Evolutionary conservation across 2,113 vertebrate species (phyloP).

Genomic region (Barnardius zonarius): DNA sequence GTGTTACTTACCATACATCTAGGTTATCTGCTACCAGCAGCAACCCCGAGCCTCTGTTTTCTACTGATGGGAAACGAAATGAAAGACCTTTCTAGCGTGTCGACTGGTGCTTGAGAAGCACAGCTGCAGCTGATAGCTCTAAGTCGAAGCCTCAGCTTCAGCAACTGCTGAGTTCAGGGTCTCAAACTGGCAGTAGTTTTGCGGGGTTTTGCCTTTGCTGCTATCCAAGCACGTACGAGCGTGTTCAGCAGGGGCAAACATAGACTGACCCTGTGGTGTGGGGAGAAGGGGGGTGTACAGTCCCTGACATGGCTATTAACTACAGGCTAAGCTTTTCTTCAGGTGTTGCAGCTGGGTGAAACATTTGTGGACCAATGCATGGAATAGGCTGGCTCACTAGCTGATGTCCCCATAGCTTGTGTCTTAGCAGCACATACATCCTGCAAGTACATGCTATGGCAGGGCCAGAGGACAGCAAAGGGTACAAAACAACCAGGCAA

Average conservation of each 20-base stretch:
- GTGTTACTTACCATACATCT: background rate
- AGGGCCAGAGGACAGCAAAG: rapidly evolving
- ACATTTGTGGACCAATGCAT: rapidly evolving
- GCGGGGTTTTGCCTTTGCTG: background rate
- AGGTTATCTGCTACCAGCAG: background rate
- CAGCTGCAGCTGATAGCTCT: background rate
- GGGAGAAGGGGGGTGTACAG: rapidly evolving
- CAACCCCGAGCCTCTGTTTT: background rate
- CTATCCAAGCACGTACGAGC: background rate
- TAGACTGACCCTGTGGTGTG: background rate
- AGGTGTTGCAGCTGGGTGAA: background rate
- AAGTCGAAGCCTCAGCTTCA: background rate
- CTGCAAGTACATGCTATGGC: rapidly evolving
- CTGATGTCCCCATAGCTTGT: background rate
- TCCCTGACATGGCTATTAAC: background rate
- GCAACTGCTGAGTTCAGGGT: background rate
- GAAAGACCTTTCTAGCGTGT: background rate
- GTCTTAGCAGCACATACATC: background rate
- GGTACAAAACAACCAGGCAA: background rate
- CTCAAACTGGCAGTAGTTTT: background rate
- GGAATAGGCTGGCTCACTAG: background rate
- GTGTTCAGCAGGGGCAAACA: rapidly evolving
- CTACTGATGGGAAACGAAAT: background rate
- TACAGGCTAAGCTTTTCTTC: background rate
- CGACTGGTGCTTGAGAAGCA: background rate